These are phyloP conservation scores for Muricea muricata DNA, from an alignment of 92 coral and sea anemone species.

Conservation along the genomic window DNA sequence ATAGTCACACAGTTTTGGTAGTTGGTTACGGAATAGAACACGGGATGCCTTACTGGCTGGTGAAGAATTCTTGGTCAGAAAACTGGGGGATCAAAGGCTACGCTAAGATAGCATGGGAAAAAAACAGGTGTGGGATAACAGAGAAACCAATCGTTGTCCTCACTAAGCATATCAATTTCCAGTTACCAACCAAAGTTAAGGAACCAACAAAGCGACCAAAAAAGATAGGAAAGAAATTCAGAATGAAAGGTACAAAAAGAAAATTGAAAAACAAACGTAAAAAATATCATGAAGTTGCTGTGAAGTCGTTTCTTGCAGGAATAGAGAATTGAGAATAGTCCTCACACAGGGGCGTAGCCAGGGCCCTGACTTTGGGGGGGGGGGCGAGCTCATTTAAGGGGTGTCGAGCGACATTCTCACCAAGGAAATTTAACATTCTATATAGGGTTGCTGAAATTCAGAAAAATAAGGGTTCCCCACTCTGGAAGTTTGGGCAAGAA, in stretches of 20 bases:
- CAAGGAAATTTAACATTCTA: too few species aligned
- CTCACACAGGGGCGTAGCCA: too few species aligned
- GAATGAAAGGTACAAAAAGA: neutral
- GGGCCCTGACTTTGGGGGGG: too few species aligned
- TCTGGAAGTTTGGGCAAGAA: too few species aligned
- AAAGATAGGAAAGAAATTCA: neutral
- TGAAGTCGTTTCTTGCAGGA: too few species aligned
- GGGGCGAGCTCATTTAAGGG: too few species aligned
- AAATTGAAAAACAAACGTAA: neutral
- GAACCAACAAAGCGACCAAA: neutral
- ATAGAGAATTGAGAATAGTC: too few species aligned
- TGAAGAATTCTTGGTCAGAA: constrained; percentile 92
- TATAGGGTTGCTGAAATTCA: too few species aligned
- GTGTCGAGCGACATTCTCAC: too few species aligned
- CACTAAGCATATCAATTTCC: constrained; percentile 80
- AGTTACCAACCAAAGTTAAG: constrained; percentile 80
- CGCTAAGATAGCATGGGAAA: constrained; percentile 89
- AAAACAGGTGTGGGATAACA: constrained; percentile 91
- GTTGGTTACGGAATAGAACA: constrained; percentile 96
- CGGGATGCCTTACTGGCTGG: constrained; percentile 92
- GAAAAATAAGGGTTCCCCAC: too few species aligned
- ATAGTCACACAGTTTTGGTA: constrained; percentile 90
- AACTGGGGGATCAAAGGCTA: constrained; percentile 96
- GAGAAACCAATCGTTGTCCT: constrained; percentile 91
- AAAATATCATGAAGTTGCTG: too few species aligned